Conservation (phyloP, 2,888 invertebrate species). For the Mesorhabditis belari region DNA sequence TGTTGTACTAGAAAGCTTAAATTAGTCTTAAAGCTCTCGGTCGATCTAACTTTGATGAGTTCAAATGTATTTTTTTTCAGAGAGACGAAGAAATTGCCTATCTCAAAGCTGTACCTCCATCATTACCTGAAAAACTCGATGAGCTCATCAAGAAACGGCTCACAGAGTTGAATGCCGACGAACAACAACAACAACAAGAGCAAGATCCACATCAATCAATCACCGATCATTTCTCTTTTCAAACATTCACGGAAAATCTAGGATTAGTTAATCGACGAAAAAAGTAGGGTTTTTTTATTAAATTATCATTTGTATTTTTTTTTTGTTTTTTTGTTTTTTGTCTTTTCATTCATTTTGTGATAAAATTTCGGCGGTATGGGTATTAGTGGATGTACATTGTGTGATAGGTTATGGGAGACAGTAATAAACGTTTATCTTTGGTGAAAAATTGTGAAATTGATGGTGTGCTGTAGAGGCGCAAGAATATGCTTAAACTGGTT, state of each 20-base stretch:
- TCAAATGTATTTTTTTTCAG: slow-evolving; percentile 14
- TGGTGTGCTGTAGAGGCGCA: too few species aligned
- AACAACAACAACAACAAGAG: not conserved
- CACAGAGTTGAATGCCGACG: not conserved
- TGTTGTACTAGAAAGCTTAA: not conserved
- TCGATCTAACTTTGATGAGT: not conserved
- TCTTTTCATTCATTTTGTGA: too few species aligned
- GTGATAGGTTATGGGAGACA: too few species aligned
- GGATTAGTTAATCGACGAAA: not conserved
- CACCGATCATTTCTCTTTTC: too few species aligned
- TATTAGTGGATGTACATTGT: too few species aligned
- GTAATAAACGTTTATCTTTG: too few species aligned
- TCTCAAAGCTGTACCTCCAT: slow-evolving; percentile 17
- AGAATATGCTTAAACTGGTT: too few species aligned
- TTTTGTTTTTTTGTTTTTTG: not conserved
- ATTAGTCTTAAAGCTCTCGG: not conserved
- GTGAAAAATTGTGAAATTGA: too few species aligned
- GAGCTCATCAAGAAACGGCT: not conserved
- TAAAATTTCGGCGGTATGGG: too few species aligned
- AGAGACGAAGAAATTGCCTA: slow-evolving; percentile 24
- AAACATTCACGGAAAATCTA: not conserved
- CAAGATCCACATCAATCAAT: too few species aligned
- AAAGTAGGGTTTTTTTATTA: not conserved
- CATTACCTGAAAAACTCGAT: not conserved
- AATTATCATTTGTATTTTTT: not conserved